Conservation (phyloP, 2,797 vertebrate species). For the Echiichthys vipera region DNA sequence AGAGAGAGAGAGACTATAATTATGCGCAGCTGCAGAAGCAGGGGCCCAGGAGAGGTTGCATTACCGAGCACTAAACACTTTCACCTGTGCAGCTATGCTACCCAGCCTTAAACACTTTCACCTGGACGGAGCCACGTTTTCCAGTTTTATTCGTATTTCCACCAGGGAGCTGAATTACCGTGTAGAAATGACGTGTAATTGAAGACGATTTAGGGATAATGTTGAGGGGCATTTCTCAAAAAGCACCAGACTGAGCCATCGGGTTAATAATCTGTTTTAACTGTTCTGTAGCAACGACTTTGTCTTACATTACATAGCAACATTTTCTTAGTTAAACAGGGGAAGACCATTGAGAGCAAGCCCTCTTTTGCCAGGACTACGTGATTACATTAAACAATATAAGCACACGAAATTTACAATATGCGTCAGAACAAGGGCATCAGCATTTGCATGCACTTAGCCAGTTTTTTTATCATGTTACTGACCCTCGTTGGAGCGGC, state of each 20-base stretch:
- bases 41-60: constrained; percentile 68
- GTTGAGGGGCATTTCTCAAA: constrained; percentile 11
- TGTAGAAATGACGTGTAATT: constrained; percentile 13
- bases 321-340: too few species aligned
- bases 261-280: constrained; percentile 10
- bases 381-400: too few species aligned
- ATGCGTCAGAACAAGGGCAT: too few species aligned
- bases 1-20: constrained; percentile 70
- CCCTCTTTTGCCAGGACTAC: too few species aligned
- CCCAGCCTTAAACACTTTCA: constrained; percentile 74
- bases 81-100: constrained; percentile 72
- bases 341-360: too few species aligned
- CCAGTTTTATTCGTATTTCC: constrained; percentile 58
- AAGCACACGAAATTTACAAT: too few species aligned
- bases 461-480: too few species aligned
- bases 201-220: constrained; percentile 4
- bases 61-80: constrained; percentile 80
- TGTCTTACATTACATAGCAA: too few species aligned
- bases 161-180: constrained; percentile 35
- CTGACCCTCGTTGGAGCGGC: too few species aligned
- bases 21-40: constrained; percentile 80
- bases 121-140: constrained; percentile 56
- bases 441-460: too few species aligned
- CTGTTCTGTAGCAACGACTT: background rate
- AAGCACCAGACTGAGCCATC: constrained; percentile 7